Conservation (phyloP, 2,113 vertebrate genomes). For the Cariama cristata region DNA sequence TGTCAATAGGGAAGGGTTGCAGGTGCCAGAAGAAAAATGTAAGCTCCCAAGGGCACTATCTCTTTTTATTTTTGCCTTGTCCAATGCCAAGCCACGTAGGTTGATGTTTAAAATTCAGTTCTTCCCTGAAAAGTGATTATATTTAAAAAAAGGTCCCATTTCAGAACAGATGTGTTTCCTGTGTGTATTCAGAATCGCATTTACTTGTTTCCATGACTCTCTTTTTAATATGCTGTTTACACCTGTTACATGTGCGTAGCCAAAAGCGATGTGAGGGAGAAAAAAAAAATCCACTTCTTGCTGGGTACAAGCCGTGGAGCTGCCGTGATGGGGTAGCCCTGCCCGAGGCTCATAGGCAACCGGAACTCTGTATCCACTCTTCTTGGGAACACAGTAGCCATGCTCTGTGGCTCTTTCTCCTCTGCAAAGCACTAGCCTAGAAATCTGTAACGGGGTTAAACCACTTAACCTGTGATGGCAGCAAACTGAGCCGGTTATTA, state of each 20-base stretch:
- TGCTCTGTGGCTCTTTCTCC: neutral
- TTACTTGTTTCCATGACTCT: neutral
- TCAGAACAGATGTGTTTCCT: slow-evolving; percentile 8
- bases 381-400: neutral
- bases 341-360: accelerated
- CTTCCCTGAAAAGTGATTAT: neutral
- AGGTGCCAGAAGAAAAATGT: slow-evolving; percentile 53
- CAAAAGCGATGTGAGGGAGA: neutral
- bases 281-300: neutral
- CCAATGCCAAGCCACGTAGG: neutral
- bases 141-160: neutral
- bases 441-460: neutral
- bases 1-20: slow-evolving; percentile 1
- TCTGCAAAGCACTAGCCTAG: neutral
- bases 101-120: neutral
- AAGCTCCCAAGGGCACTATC: neutral
- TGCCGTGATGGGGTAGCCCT: neutral
- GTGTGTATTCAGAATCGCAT: neutral
- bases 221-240: neutral
- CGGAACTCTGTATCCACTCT: neutral
- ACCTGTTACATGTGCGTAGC: neutral
- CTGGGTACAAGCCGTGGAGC: accelerated
- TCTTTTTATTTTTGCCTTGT: slow-evolving; percentile 32
- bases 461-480: neutral
- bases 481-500: neutral